phyloP scores from a whole-genome alignment of 1,140 invertebrate genomes.

The Lepidostoma basale region DNA sequence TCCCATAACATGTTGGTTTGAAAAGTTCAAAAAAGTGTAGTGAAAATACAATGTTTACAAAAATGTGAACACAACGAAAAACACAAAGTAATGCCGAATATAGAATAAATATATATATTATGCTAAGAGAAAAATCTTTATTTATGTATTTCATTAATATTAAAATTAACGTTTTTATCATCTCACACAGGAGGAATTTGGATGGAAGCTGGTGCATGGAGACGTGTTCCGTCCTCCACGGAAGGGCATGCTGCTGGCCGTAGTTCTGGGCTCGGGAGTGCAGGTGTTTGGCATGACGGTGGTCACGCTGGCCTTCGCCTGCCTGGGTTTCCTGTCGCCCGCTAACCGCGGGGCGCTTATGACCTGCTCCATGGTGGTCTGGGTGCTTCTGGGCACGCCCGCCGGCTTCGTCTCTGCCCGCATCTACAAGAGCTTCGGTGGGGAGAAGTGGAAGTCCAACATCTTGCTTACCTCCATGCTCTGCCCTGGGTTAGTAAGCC shows the following conservation, averaged over 20 bases:
- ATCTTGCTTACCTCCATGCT: conserved; percentile 94
- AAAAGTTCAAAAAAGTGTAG: too few species aligned
- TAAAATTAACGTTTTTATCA: neutral
- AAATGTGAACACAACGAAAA: too few species aligned
- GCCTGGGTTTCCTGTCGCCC: conserved; percentile 96
- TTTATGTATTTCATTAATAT: neutral
- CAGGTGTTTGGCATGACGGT: conserved; percentile 82
- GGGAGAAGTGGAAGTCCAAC: conserved; percentile 98
- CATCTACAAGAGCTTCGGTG: conserved; percentile 98
- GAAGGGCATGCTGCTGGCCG: conserved; percentile 94
- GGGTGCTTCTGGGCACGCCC: conserved; percentile 92
- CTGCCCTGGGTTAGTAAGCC: conserved; percentile 86
- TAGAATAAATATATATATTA: too few species aligned
- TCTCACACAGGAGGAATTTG: conserved; percentile 88
- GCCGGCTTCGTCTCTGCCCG: conserved; percentile 95
- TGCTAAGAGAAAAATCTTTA: too few species aligned
- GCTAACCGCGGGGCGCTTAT: conserved; percentile 97
- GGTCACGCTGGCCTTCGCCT: conserved; percentile 90
- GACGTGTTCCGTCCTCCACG: conserved; percentile 95
- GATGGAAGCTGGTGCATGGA: conserved; percentile 97
- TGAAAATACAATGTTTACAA: too few species aligned
- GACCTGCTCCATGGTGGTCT: conserved; percentile 96
- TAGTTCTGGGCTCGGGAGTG: conserved; percentile 92
- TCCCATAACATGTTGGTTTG: too few species aligned
- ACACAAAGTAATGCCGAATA: too few species aligned